A percentile compares a stretch with the other conserved stretches of the same genome.
Evolutionary conservation across 1,140 invertebrate genomes (phyloP).

Genomic region (Mizuhopecten yessoensis): DNA sequence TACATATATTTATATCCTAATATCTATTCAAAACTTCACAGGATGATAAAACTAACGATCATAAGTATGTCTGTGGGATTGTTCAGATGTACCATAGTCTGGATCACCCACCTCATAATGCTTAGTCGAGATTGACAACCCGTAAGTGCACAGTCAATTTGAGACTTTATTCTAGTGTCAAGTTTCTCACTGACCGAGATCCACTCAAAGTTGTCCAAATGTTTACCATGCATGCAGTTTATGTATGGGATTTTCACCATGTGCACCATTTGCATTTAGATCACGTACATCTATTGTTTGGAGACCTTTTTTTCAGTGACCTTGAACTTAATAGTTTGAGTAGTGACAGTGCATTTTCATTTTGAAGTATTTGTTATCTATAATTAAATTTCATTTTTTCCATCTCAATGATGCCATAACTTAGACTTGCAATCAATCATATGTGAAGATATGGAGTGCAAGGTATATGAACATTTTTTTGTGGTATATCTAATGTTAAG

Average conservation of each 20-base stretch:
- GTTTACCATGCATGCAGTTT: background rate
- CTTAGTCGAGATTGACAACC: background rate
- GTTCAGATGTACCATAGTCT: background rate
- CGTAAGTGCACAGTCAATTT: no score
- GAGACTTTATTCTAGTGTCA: background rate
- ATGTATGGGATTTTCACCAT: background rate
- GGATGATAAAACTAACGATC: background rate
- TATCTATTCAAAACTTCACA: background rate
- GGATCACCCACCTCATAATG: background rate
- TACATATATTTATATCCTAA: background rate
- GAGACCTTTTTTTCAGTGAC: background rate
- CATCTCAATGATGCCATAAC: no score
- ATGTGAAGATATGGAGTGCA: no score
- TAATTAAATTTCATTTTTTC: no score
- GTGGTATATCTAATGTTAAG: no score
- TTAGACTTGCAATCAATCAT: no score
- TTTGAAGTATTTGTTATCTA: background rate
- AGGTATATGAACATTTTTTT: no score
- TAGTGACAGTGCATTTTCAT: background rate
- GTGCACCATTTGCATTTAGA: background rate
- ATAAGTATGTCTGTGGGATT: no score
- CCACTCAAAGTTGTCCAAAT: slow-evolving; percentile 38
- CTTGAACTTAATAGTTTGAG: background rate
- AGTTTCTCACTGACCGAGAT: slow-evolving; percentile 22
- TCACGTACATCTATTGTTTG: background rate